These are phyloP conservation scores for Laticauda colubrina DNA, from an alignment of 2,113 vertebrate species.

Conservation along the genomic window DNA sequence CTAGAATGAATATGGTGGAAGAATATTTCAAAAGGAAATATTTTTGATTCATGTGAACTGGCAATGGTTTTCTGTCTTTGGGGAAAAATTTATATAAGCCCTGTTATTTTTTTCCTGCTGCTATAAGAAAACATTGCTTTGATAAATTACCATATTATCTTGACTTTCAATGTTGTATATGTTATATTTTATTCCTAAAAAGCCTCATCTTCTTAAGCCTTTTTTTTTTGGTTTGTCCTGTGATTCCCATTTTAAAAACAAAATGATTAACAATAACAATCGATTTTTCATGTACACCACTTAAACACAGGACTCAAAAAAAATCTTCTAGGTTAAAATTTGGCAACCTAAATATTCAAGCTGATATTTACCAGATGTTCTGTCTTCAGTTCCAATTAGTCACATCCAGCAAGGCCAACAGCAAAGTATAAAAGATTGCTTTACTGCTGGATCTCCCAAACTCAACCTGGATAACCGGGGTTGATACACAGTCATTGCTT, in stretches of 20 bases:
- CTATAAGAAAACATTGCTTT: conserved; percentile 4
- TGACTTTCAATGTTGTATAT: conserved; percentile 31
- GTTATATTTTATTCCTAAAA: background rate
- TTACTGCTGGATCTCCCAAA: background rate
- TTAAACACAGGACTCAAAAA: background rate
- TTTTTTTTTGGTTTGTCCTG: background rate
- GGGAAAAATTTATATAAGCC: conserved; percentile 5
- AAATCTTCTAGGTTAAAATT: background rate
- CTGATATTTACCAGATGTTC: background rate
- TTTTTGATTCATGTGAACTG: background rate
- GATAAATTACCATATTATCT: background rate
- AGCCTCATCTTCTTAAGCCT: background rate
- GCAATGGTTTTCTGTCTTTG: background rate
- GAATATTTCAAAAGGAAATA: conserved; percentile 6
- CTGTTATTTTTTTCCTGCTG: conserved; percentile 18
- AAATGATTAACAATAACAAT: background rate
- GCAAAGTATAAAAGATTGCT: background rate
- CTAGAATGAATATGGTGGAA: conserved; percentile 27
- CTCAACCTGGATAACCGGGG: background rate
- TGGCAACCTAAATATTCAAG: background rate
- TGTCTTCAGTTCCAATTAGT: background rate
- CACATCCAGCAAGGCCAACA: background rate
- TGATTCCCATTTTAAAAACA: background rate
- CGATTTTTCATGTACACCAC: background rate
- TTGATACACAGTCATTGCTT: background rate